Base-by-base conservation (phyloP, 2,113 vertebrate species). In the Otolemur garnettii region DNA sequence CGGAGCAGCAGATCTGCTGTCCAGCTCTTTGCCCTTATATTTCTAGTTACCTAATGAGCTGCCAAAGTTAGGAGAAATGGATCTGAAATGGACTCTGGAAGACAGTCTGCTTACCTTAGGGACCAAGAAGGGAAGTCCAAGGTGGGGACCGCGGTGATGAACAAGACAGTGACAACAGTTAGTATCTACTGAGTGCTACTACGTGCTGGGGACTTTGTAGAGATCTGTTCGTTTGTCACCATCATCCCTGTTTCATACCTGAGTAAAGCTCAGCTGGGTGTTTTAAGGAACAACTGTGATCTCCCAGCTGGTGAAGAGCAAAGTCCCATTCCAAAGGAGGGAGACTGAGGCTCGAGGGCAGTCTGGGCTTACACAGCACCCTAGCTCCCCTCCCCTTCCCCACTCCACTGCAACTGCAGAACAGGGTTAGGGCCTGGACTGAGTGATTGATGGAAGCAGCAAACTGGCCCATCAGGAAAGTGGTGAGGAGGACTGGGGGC, bases 111-210 rank as follows among this genome's bases (percentile, higher is more conserved):
- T 11, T 38, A 9, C 24, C 78, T 60, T 55, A 42, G 13, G 45
- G 21, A 7, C 33, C 60, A 60, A 82, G 38, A 71, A 71, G 35
- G 14, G 55, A 35, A 78, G 66, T 72, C 24, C 26, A 55, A 33
- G 30, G 64, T 1, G 17, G 26, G 9, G 2, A 35, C 0, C 60
- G 19, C 38, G 60, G 35, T 26, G n/a, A 57, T 78, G 66, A 91
- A 22, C 4, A 57, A 28, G 87, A 22, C 4, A 86, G 8, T n/a
- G 11, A 64, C 4, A 68, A 57, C 4, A 64, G n/a, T 24, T 53
- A 38, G 21, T 45, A 68, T 59, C 1, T 35, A 21, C 0, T 6
- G 21, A 60, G 45, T 4, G 1, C 35, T 35, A 19, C 19, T 42
- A 7, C 2, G 28, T 3, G 0, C 13, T 10, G 21, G 35, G 24